Evolutionary conservation across 1,140 invertebrate species (phyloP).

Genomic region (Drosophila persimilis): DNA sequence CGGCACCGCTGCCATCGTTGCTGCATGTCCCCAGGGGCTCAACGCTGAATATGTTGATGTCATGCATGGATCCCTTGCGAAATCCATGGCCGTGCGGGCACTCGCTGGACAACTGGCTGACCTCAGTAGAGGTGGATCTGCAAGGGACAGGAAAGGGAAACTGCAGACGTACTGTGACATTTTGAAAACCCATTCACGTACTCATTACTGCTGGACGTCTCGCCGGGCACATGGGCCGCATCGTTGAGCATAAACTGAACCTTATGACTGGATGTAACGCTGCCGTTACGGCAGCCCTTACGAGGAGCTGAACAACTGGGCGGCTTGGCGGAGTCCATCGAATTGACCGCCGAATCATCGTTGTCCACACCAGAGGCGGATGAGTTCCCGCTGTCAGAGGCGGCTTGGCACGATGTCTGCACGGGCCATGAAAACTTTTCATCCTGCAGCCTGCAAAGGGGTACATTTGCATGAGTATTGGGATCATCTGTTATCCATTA

Average conservation of each 20-base stretch:
- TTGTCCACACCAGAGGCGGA: slow-evolving; percentile 75
- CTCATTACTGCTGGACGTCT: slow-evolving; percentile 80
- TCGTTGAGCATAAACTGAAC: slow-evolving; percentile 80
- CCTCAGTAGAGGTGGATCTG: slow-evolving; percentile 77
- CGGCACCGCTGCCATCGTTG: slow-evolving; percentile 66
- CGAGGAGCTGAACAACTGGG: slow-evolving; percentile 50
- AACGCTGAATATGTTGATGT: slow-evolving; percentile 80
- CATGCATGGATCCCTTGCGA: slow-evolving; percentile 76
- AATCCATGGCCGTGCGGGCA: slow-evolving; percentile 30
- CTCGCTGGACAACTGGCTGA: slow-evolving; percentile 71
- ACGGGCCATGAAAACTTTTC: slow-evolving; percentile 82
- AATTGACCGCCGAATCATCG: slow-evolving; percentile 77
- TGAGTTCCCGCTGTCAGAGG: slow-evolving; percentile 73
- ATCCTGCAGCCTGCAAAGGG: slow-evolving; percentile 66
- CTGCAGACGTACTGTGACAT: background rate
- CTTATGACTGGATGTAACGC: slow-evolving; percentile 54
- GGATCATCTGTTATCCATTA: background rate
- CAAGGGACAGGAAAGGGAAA: background rate
- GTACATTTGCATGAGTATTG: background rate
- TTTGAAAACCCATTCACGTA: slow-evolving; percentile 21
- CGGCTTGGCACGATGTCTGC: slow-evolving; percentile 63
- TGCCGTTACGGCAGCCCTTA: slow-evolving; percentile 41
- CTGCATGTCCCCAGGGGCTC: slow-evolving; percentile 67
- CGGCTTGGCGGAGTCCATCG: slow-evolving; percentile 72
- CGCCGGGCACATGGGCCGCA: slow-evolving; percentile 65